Conservation (phyloP, 1,140 invertebrate genomes). For the Zaprionus camerounensis region DNA sequence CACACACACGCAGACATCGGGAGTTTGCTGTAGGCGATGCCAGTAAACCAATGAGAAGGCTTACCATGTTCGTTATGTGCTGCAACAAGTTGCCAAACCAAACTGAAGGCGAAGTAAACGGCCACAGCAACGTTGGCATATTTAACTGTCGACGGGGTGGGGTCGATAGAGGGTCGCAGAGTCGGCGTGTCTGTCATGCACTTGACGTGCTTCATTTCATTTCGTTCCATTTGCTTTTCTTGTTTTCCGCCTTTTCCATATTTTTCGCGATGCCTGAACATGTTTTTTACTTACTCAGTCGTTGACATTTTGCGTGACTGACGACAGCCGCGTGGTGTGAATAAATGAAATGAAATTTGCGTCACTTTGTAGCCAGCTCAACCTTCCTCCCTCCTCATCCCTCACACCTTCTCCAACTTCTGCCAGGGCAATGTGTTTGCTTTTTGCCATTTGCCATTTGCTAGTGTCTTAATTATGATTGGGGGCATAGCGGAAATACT, state of each 20-base stretch:
- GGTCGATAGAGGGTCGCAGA: background rate
- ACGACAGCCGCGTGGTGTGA: conserved; percentile 79
- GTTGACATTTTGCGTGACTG: conserved; percentile 83
- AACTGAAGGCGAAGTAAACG: background rate
- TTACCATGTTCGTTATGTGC: conserved; percentile 58
- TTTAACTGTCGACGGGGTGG: conserved; percentile 12
- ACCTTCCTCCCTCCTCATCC: background rate
- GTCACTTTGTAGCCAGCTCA: conserved; percentile 49
- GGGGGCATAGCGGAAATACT: conserved; percentile 36
- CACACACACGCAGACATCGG: conserved; percentile 43
- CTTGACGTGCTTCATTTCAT: conserved; percentile 81
- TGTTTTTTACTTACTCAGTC: conserved; percentile 80
- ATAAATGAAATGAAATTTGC: conserved; percentile 81
- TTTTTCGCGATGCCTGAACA: conserved; percentile 72
- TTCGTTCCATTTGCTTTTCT: conserved; percentile 79
- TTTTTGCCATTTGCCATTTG: conserved; percentile 53
- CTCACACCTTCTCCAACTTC: background rate
- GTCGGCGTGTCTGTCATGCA: conserved; percentile 39
- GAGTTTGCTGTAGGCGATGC: conserved; percentile 61
- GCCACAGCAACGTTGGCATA: conserved; percentile 26
- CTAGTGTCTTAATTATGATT: conserved; percentile 78
- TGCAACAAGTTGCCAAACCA: conserved; percentile 76
- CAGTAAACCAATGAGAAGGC: conserved; percentile 51
- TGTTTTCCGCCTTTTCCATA: conserved; percentile 61
- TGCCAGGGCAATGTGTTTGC: conserved; percentile 67